Evolutionary conservation across 2,888 invertebrate species (phyloP).

Genomic region (Cheilosia vernalis): DNA sequence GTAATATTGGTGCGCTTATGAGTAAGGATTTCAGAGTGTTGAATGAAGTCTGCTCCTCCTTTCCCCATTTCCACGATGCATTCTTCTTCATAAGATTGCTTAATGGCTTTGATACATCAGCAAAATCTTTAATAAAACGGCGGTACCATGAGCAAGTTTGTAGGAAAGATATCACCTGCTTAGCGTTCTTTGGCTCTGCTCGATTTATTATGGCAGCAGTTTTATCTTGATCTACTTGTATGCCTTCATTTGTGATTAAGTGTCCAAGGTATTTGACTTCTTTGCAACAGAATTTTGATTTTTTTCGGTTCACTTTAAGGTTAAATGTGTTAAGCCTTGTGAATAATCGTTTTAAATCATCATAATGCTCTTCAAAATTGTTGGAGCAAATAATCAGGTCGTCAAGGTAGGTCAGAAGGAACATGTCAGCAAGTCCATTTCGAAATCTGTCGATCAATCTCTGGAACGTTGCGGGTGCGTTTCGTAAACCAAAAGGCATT

Average conservation of each 20-base stretch:
- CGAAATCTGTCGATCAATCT: slow-evolving; percentile 6
- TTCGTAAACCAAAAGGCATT: slow-evolving; percentile 79
- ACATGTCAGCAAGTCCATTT: slow-evolving; percentile 50
- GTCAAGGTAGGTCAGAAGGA: slow-evolving; percentile 76
- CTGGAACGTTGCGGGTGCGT: slow-evolving; percentile 66
- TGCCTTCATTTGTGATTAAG: slow-evolving; percentile 16
- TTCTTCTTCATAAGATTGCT: slow-evolving; percentile 73
- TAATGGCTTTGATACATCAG: slow-evolving; percentile 76
- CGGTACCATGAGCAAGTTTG: slow-evolving; percentile 56
- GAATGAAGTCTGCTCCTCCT: slow-evolving; percentile 1
- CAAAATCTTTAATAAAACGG: slow-evolving; percentile 60
- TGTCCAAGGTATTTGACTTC: slow-evolving; percentile 35
- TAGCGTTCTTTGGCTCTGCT: slow-evolving; percentile 70
- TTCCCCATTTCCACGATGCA: no score
- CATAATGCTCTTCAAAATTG: slow-evolving; percentile 69
- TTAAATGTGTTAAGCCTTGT: neutral
- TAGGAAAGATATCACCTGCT: slow-evolving; percentile 72
- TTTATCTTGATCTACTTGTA: slow-evolving; percentile 62
- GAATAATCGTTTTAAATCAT: slow-evolving; percentile 51
- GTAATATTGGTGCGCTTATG: slow-evolving; percentile 9
- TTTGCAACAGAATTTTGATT: slow-evolving; percentile 71
- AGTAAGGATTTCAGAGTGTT: slow-evolving; percentile 12
- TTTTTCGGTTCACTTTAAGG: slow-evolving; percentile 69
- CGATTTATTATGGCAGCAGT: slow-evolving; percentile 68
- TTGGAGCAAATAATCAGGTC: slow-evolving; percentile 76